Evolutionary conservation across 2,797 vertebrate species (phyloP), one percentile per base, ranked within the genome.

Genomic region (Bryconaethiops microstoma): DNA sequence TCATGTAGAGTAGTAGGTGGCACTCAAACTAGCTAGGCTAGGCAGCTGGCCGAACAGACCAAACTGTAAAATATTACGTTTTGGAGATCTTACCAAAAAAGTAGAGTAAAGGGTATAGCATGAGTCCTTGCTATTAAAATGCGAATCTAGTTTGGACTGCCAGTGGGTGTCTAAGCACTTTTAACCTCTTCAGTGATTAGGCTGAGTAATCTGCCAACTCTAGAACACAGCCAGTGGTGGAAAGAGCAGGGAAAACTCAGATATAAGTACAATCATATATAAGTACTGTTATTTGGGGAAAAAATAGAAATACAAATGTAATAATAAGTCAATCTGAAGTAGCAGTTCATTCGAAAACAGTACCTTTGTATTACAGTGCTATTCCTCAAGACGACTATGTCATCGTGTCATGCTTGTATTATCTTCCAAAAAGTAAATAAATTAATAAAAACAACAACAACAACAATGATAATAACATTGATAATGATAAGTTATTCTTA

Each of bases 1-100:
- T 74, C 81, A 78, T 78, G 57, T 60, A 50, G 23, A 65, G 25
- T 59, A 68, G 76, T 77, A 78, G 62, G 70, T 59, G 75, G 75
- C 25, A 68, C 69, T 60, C 0, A 1, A 67, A 59, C 62, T 48
- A 60, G 40, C 50, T 63, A 57, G 75, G 63, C 59, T 75, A 42
- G 72, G 35, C 55, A 60, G 40, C 65, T 39, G 57, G 72, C 50
- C 23, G 55, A 75, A 62, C 29, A 55, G n/a, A 60, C 35, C 67
- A 59, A 59, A 42, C 65, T 74, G 39, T 23, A 62, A 50, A 55
- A 16, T 65, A 42, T n/a, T 65, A 16, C 19, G 40, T 60, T 35
- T n/a, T 62, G 63, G 9, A 62, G 25, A 50, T 68, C 45, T 76
- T 70, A 52, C 59, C 63, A 19, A 67, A 82, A 40, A 77, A 74